These are phyloP conservation scores for Drosophila orena DNA, from an alignment of 1,140 invertebrate genomes.

Conservation along the genomic window DNA sequence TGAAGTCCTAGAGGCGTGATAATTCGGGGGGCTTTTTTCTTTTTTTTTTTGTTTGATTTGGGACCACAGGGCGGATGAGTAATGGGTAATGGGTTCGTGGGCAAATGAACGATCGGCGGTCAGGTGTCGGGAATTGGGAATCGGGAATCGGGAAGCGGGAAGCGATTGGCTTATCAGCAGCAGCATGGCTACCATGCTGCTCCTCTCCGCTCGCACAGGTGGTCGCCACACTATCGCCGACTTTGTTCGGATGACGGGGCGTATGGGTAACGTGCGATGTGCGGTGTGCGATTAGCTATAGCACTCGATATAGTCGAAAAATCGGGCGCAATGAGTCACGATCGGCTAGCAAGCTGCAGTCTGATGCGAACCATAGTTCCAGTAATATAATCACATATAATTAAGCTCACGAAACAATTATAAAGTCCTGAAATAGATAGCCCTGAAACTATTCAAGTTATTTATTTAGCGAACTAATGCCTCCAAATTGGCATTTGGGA, in stretches of 20 bases:
- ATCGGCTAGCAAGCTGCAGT: background rate
- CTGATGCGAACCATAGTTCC: too few relatives aligned
- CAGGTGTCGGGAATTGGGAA: constrained; percentile 42
- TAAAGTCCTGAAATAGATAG: background rate
- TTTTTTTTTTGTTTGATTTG: too few relatives aligned
- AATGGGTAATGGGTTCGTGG: constrained; percentile 24
- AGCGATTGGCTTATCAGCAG: constrained; percentile 27
- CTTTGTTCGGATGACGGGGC: constrained; percentile 24
- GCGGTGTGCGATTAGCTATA: background rate
- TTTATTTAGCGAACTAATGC: background rate
- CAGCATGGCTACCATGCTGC: background rate
- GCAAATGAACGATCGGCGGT: constrained; percentile 21
- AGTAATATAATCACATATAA: background rate
- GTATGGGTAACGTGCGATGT: constrained; percentile 57
- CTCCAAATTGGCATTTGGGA: constrained; percentile 5
- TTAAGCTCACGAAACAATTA: background rate
- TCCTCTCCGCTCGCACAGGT: background rate
- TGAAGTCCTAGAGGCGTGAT: background rate
- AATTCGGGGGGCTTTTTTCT: constrained; percentile 12
- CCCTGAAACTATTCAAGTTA: background rate
- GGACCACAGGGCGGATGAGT: constrained; percentile 26
- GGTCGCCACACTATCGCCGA: constrained; percentile 15
- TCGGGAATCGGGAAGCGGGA: constrained; percentile 24
- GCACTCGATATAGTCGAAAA: background rate
- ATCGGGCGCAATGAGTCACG: constrained; percentile 21